Percentiles rank a stretch among this genome's conserved stretches.
These are phyloP conservation scores for Okapia johnstoni DNA, from an alignment of 2,113 vertebrate genomes.

Conservation along the genomic window DNA sequence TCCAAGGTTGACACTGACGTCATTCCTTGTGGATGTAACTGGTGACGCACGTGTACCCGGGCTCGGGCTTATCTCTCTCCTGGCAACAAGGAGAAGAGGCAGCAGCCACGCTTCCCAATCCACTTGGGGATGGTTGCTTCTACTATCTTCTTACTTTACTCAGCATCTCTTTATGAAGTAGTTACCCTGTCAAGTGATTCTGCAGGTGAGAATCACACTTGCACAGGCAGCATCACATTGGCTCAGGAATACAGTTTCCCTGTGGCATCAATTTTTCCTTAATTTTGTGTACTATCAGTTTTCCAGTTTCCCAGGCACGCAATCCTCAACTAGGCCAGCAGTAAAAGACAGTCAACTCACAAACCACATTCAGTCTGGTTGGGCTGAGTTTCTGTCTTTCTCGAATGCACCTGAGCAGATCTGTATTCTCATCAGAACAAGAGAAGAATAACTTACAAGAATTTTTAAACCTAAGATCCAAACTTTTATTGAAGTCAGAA, in stretches of 20 bases:
- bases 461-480: background rate
- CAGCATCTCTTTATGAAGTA: no score
- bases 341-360: background rate
- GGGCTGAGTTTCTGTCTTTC: background rate
- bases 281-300: background rate
- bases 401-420: background rate
- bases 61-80: background rate
- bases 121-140: background rate
- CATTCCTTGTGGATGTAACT: background rate
- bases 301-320: background rate
- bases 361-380: background rate
- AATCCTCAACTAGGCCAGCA: background rate
- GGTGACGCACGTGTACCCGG: accelerated
- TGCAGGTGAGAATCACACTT: background rate
- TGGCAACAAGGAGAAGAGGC: background rate
- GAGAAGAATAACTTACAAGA: background rate
- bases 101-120: accelerated
- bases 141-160: background rate
- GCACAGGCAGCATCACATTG: accelerated
- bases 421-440: background rate
- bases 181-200: background rate
- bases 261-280: background rate
- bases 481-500: background rate
- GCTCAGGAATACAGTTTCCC: background rate
- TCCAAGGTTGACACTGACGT: background rate